Percentiles rank a stretch among this genome's conserved stretches.
Evolutionary conservation across 2,888 invertebrate species (phyloP).

Genomic region (Keiferia lycopersicella): DNA sequence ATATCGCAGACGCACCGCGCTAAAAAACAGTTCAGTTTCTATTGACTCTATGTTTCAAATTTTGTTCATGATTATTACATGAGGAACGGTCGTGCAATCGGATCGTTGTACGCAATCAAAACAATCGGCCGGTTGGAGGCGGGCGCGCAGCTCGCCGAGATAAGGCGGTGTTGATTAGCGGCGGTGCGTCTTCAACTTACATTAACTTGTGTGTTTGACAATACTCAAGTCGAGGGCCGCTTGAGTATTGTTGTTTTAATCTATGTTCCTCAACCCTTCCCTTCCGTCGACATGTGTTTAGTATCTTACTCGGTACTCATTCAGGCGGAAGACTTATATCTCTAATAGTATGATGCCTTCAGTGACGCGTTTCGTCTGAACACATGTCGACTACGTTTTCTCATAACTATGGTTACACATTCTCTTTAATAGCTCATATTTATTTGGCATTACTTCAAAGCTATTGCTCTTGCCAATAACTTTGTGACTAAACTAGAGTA

Average conservation of each 20-base stretch:
- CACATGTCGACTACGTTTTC: background rate
- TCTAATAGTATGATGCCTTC: background rate
- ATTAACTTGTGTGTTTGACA: slow-evolving; percentile 28
- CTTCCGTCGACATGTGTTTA: slow-evolving; percentile 12
- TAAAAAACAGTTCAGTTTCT: slow-evolving; percentile 52
- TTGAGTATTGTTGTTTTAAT: slow-evolving; percentile 20
- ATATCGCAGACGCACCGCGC: slow-evolving; percentile 46
- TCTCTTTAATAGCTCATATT: background rate
- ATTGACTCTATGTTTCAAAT: slow-evolving; percentile 28
- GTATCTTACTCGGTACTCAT: background rate
- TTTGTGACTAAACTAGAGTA: slow-evolving; percentile 1
- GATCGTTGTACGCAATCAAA: slow-evolving; percentile 26
- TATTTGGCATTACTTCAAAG: slow-evolving; percentile 6
- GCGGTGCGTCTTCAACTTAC: slow-evolving; percentile 26
- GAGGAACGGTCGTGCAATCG: slow-evolving; percentile 30
- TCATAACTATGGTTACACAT: background rate
- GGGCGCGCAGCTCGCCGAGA: slow-evolving; percentile 6
- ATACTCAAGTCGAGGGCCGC: slow-evolving; percentile 23
- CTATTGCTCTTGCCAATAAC: slow-evolving; percentile 3
- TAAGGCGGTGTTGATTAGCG: slow-evolving; percentile 34
- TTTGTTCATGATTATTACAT: slow-evolving; percentile 31
- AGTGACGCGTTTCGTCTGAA: background rate
- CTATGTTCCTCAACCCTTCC: slow-evolving; percentile 1
- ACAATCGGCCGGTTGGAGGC: slow-evolving; percentile 2
- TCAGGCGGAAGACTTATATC: background rate